Evolutionary conservation across 2,888 invertebrate species (phyloP), one percentile per base, ranked within the genome.

Genomic region (Pollenia angustigena): DNA sequence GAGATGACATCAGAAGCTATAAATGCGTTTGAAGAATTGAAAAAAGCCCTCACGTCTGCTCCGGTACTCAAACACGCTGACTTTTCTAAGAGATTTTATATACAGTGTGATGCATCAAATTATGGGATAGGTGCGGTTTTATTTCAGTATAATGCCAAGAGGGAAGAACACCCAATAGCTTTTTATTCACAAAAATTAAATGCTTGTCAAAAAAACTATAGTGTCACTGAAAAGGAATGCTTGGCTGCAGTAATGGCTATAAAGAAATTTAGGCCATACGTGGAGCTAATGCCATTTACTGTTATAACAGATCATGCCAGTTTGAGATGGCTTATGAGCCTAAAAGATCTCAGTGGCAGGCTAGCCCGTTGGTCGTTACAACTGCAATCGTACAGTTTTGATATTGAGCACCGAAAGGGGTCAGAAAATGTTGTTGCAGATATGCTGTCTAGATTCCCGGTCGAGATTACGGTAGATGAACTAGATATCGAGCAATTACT

Each of bases 331-430:
- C 64, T 81, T 0, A 81, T 81, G 81, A 23, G 52, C 1, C 14
- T 81, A 1, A 72, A 44, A 84, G 89, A 90, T 42, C 88, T 90
- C 2, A 86, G 82, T 32, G 91, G 90, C 2, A 75, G 90, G 32
- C 76, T 91, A 42, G 90, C 90, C 0, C 32, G 90, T 8, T 91
- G 88, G 88, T 82, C 85, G 0, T 16, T 88, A 4, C 74, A 83
- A 18, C 56, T 89, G 0, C 89, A 88, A 68, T 85, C 52, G 84
- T 91, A 72, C 75, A 82, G 84, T 88, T 46, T 78, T 76, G 16
- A 58, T 1, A 82, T 88, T 2, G 82, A 87, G 10, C 90, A 91
- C 74, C 82, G 91, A 9, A 90, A 88, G 62, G 90, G 90, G 0
- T 85, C 85, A 0, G 76, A 85, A 0, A 89, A 90, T 12, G 50